A percentile compares a stretch with the other conserved stretches of the same genome.
phyloP scores from a whole-genome alignment of 2,888 invertebrate species.

The Andrena haemorrhoa region DNA sequence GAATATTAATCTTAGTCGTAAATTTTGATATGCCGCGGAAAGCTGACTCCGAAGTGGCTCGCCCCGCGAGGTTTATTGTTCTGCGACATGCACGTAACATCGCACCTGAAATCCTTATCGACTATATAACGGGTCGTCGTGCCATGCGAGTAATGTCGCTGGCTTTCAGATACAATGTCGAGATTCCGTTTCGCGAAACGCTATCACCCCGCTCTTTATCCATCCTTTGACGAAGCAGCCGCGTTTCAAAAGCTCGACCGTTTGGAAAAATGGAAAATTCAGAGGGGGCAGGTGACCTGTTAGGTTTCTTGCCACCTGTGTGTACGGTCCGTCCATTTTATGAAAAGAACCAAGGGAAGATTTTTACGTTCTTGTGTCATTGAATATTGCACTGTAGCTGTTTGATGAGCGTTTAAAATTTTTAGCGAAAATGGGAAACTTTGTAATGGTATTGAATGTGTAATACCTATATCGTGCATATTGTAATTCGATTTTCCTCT shows the following conservation, averaged over 20 bases:
- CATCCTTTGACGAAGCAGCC: not conserved
- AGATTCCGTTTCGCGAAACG: slow-evolving; percentile 22
- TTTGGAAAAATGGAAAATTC: too few relatives aligned
- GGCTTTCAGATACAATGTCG: slow-evolving; percentile 25
- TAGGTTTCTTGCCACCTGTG: too few relatives aligned
- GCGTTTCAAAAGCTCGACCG: not conserved
- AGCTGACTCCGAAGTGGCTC: slow-evolving; percentile 57
- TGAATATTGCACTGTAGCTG: too few relatives aligned
- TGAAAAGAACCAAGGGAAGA: too few relatives aligned
- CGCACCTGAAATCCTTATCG: slow-evolving; percentile 65
- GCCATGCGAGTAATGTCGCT: slow-evolving; percentile 37
- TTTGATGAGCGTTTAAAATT: too few relatives aligned
- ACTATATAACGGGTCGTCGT: slow-evolving; percentile 45
- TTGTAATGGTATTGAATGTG: too few relatives aligned
- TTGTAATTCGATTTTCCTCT: too few relatives aligned
- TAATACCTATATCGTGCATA: too few relatives aligned
- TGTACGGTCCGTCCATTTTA: too few relatives aligned
- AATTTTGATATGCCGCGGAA: slow-evolving; percentile 63
- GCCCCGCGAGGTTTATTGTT: slow-evolving; percentile 60
- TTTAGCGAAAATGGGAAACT: too few relatives aligned
- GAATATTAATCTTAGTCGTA: slow-evolving; percentile 64
- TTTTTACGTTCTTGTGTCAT: too few relatives aligned
- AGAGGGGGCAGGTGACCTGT: too few relatives aligned
- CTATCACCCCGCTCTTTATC: slow-evolving; percentile 1
- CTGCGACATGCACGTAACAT: slow-evolving; percentile 64